Base-by-base conservation (phyloP, 2,113 vertebrate species). In the Capreolus pygargus region DNA sequence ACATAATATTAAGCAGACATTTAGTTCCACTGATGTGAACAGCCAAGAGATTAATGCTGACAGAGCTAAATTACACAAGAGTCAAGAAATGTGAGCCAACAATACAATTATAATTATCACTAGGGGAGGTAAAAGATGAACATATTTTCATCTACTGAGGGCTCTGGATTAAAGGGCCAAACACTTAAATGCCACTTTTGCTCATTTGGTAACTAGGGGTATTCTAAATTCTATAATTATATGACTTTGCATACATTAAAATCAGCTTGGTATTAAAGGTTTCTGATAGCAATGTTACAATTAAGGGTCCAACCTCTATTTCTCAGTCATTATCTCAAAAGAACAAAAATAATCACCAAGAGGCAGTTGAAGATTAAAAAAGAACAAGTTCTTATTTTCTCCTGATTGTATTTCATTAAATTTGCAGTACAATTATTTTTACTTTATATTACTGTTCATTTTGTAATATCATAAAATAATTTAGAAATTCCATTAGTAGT, bases 41-140 rank as follows among this genome's bases (percentile, higher is more conserved):
- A 97, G 88, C 36, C 95, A 97, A 98, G 96, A 98, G 98, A 98
- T 97, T 96, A 93, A 90, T 96, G 93, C 52, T 83, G 88, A 97
- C 3, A 95, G 79, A 96, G 28, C 76, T 86, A 98, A 98, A 98
- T 10, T 97, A 95, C 97, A 98, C 76, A 84, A 97, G 95, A 98
- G 64, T 58, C 91, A 92, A 93, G 54, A 97, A 97, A 97, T 94
- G 95, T 90, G 97, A 97, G 97, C 89, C 94, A 98, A 98, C 87
- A 98, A 97, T 39, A 97, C 45, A 98, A 97, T 94, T 7, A 98
- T 96, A 94, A 98, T 33, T 98, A 97, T 95, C 91, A 98, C 86
- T 97, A 97, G 10, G 81, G 36, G 96, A 96, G 94, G 98, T 57
- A 97, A 97, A 98, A 98, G 95, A 52, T 11, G 81, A 98, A 97